Evolutionary conservation across 2,113 vertebrate species (phyloP).

Genomic region (Nibea coibor): DNA sequence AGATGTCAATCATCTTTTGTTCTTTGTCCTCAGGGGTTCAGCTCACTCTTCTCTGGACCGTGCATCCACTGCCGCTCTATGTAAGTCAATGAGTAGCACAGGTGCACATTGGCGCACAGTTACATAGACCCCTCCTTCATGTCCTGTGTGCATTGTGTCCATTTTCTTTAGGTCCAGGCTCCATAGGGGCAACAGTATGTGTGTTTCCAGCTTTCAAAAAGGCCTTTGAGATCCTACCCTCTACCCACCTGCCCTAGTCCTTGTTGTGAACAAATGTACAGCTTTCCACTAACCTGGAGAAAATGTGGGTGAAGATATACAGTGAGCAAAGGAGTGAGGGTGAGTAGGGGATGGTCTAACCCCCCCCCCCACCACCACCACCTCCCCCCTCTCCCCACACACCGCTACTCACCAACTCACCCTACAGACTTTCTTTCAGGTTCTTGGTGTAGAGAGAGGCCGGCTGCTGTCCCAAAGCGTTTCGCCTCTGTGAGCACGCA

Average conservation of each 20-base stretch:
- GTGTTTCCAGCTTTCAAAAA: conserved; percentile 78
- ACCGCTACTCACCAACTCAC: conserved; percentile 45
- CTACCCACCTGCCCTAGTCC: conserved; percentile 56
- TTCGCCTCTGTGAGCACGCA: conserved; percentile 76
- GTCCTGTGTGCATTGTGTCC: conserved; percentile 75
- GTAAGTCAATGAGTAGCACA: conserved; percentile 72
- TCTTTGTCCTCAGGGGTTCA: conserved; percentile 30
- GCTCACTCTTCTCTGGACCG: conserved; percentile 20
- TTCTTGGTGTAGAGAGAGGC: conserved; percentile 70
- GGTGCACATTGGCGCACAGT: conserved; percentile 79
- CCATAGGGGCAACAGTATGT: conserved; percentile 61
- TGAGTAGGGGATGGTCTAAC: conserved; percentile 38
- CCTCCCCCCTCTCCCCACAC: neutral
- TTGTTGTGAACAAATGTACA: conserved; percentile 54
- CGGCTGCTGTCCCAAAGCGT: conserved; percentile 72
- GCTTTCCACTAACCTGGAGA: conserved; percentile 50
- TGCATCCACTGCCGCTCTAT: conserved; percentile 46
- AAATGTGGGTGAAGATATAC: conserved; percentile 60
- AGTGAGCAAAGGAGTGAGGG: conserved; percentile 44
- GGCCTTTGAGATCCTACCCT: conserved; percentile 77
- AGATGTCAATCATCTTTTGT: conserved; percentile 69
- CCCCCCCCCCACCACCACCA: neutral
- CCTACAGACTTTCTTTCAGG: conserved; percentile 76
- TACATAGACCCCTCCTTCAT: conserved; percentile 58
- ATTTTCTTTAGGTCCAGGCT: conserved; percentile 74